phyloP scores from a whole-genome alignment of 2,797 vertebrate genomes.

The Rousettus madagascariensis region DNA sequence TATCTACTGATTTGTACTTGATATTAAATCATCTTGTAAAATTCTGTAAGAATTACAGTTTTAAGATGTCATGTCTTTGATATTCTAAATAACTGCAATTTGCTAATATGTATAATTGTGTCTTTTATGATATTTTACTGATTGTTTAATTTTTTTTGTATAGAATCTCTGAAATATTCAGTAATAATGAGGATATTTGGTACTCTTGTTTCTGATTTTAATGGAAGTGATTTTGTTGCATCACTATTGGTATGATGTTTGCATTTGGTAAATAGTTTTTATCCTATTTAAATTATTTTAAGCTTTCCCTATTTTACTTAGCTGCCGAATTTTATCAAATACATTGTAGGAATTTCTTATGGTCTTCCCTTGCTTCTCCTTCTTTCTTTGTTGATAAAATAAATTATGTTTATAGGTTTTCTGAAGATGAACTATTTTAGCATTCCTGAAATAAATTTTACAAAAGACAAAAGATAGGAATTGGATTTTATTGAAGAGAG shows the following conservation, averaged over 20 bases:
- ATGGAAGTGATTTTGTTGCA: neutral
- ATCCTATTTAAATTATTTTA: neutral
- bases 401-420: neutral
- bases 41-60: neutral
- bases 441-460: neutral
- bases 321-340: neutral
- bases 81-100: conserved; percentile 21
- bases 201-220: neutral
- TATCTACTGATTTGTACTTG: neutral
- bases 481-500: neutral
- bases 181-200: neutral
- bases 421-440: neutral
- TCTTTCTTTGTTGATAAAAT: neutral
- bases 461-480: neutral
- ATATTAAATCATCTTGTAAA: neutral
- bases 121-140: neutral
- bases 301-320: neutral
- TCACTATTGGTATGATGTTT: neutral
- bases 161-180: neutral
- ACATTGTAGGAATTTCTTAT: neutral
- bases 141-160: conserved; percentile 1
- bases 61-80: neutral
- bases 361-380: neutral
- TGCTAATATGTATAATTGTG: neutral
- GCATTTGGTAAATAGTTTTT: neutral